Evolutionary conservation across 2,797 vertebrate species (phyloP).

Genomic region (Scarus forsteni): DNA sequence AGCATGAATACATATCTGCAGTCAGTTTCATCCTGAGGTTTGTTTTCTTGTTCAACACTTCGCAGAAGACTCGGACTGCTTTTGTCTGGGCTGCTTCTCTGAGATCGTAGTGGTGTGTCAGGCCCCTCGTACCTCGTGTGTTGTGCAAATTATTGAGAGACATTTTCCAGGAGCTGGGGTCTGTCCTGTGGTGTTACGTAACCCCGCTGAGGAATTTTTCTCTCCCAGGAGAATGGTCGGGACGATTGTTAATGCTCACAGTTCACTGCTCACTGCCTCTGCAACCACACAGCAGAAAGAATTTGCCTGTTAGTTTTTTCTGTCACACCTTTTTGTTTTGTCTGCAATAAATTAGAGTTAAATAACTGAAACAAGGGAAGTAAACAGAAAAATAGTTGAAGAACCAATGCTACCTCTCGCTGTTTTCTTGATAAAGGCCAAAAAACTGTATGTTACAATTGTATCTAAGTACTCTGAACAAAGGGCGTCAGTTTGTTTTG

Average conservation of each 20-base stretch:
- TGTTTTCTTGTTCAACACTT: conserved; percentile 1
- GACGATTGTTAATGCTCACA: not conserved
- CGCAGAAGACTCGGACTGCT: not conserved
- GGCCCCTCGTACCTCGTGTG: not conserved
- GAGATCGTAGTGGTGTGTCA: not conserved
- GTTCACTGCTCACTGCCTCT: not conserved
- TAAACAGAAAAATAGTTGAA: not conserved
- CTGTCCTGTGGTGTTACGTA: conserved; percentile 28
- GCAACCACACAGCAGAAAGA: not conserved
- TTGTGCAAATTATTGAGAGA: conserved; percentile 2
- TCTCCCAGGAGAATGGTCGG: conserved; percentile 9
- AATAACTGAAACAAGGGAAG: not conserved
- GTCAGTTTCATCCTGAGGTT: conserved; percentile 6
- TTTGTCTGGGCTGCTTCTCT: conserved; percentile 22
- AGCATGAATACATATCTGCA: not conserved
- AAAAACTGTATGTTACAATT: too few relatives aligned
- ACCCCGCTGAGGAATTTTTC: conserved; percentile 26
- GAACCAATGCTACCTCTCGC: too few relatives aligned
- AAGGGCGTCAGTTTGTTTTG: too few relatives aligned
- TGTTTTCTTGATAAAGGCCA: too few relatives aligned
- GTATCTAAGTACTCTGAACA: too few relatives aligned
- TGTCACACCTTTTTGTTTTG: not conserved
- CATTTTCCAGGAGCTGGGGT: conserved; percentile 16
- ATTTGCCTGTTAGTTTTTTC: not conserved
- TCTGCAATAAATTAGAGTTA: not conserved